These are phyloP conservation scores for Germaria angustata DNA, from an alignment of 2,888 invertebrate genomes.

Conservation along the genomic window DNA sequence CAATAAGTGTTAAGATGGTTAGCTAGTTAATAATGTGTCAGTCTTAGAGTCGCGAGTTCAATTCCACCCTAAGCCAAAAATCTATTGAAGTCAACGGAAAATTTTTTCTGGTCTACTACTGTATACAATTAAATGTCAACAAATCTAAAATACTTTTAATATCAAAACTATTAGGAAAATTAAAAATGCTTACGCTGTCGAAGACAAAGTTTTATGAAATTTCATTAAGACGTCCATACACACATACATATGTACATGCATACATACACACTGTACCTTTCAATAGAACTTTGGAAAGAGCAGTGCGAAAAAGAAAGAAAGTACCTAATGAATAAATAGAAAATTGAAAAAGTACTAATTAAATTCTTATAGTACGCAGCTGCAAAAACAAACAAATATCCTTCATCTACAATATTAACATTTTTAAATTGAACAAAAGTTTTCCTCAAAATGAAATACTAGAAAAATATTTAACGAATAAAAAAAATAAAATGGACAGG, in stretches of 20 bases:
- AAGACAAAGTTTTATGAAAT: conserved; percentile 2
- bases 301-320: not conserved
- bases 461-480: no score
- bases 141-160: conserved; percentile 26
- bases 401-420: conserved; percentile 47
- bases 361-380: conserved; percentile 61
- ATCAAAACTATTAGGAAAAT: conserved; percentile 28
- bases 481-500: no score
- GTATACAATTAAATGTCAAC: conserved; percentile 46
- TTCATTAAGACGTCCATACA: not conserved
- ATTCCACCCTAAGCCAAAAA: no score
- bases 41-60: no score
- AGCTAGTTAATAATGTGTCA: no score
- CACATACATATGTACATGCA: no score
- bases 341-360: conserved; percentile 63
- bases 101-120: no score
- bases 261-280: not conserved
- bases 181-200: conserved; percentile 23
- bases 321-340: conserved; percentile 22
- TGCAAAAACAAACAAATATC: conserved; percentile 38
- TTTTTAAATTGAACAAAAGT: conserved; percentile 59
- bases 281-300: not conserved
- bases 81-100: no score
- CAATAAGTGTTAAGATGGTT: no score
- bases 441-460: no score